Conservation (phyloP, 1,140 invertebrate species). For the Drosophila pectinifera region DNA sequence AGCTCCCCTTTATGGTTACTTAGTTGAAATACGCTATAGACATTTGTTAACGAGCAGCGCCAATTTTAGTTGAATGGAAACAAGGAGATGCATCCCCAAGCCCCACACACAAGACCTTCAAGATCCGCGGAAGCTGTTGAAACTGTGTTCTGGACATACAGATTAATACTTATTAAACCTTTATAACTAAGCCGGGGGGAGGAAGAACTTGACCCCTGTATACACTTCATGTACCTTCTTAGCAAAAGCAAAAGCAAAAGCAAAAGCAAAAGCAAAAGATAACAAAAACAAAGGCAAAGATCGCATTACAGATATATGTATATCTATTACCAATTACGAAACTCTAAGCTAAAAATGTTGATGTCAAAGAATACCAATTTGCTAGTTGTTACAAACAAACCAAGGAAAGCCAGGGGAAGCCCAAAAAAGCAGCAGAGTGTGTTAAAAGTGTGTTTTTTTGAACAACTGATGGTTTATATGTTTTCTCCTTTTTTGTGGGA, state of each 20-base stretch:
- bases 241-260: constrained; percentile 45
- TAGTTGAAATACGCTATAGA: constrained; percentile 45
- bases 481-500: constrained; percentile 8
- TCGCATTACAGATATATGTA: constrained; percentile 33
- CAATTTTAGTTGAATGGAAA: constrained; percentile 53
- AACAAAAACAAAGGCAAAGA: constrained; percentile 38
- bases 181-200: constrained; percentile 1
- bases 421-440: background rate
- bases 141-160: no score
- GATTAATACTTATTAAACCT: constrained; percentile 40
- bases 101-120: background rate
- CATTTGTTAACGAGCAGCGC: constrained; percentile 36
- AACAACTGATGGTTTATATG: constrained; percentile 11
- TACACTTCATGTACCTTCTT: constrained; percentile 83
- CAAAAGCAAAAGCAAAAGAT: background rate
- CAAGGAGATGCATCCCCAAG: no score
- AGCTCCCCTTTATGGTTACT: constrained; percentile 27
- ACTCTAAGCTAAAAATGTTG: constrained; percentile 31
- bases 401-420: background rate
- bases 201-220: constrained; percentile 57
- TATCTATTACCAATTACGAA: constrained; percentile 21
- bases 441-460: constrained; percentile 23
- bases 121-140: constrained; percentile 8
- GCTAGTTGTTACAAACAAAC: constrained; percentile 42
- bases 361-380: constrained; percentile 50